Conservation (phyloP, 2,797 vertebrate genomes). For the Phalanger gymnotis region DNA sequence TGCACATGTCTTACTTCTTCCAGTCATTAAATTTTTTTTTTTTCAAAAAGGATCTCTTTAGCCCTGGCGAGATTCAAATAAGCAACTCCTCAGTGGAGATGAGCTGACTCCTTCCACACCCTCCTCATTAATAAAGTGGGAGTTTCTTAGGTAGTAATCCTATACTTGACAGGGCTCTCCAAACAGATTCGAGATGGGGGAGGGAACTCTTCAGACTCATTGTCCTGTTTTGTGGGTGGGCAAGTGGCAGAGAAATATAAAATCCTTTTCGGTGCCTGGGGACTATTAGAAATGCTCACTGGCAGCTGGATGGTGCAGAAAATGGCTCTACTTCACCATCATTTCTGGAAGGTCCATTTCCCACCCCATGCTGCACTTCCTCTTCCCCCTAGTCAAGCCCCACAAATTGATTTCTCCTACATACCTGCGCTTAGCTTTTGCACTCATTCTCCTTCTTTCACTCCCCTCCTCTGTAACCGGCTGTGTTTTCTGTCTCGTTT, state of each 20-base stretch:
- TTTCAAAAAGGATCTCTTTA: background rate
- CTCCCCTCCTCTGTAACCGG: background rate
- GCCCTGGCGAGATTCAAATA: background rate
- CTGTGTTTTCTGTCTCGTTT: constrained; percentile 60
- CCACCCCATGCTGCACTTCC: background rate
- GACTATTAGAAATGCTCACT: background rate
- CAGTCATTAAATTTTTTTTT: background rate
- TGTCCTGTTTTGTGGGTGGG: background rate
- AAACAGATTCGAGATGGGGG: background rate
- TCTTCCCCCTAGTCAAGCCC: accelerated
- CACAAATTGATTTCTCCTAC: background rate
- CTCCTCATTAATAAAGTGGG: background rate
- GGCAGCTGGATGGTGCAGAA: background rate
- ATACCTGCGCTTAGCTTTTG: background rate
- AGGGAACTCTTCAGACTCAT: background rate
- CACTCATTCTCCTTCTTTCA: background rate
- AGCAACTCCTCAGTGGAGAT: background rate
- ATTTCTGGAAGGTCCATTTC: background rate
- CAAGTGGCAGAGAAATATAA: background rate
- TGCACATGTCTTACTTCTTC: background rate
- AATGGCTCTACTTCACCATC: background rate
- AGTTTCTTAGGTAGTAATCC: background rate
- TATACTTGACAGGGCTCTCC: background rate
- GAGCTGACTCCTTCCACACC: background rate
- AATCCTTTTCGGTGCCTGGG: background rate